phyloP scores from a whole-genome alignment of 1,140 invertebrate genomes.

The Anastrepha ludens region DNA sequence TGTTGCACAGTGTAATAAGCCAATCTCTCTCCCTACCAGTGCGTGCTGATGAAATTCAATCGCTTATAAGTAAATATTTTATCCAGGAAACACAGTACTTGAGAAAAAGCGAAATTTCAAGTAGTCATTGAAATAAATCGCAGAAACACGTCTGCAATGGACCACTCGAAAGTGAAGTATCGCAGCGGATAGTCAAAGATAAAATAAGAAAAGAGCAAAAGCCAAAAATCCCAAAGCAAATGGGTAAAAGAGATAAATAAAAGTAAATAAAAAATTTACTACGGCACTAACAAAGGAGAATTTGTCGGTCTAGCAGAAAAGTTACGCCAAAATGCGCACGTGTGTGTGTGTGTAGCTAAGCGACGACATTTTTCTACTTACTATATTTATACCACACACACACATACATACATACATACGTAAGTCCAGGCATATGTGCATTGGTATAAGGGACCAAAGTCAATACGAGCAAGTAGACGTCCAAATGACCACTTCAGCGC shows the following conservation, averaged over 20 bases:
- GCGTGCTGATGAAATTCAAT: too few relatives aligned
- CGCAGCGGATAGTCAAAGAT: not conserved
- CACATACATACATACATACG: not conserved
- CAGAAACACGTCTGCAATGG: constrained; percentile 28
- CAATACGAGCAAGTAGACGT: not conserved
- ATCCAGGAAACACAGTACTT: too few relatives aligned
- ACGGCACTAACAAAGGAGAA: not conserved
- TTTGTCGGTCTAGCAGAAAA: not conserved
- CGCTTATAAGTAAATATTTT: too few relatives aligned
- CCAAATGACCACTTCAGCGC: constrained; percentile 34
- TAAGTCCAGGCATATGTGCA: not conserved
- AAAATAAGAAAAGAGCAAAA: not conserved
- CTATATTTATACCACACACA: not conserved
- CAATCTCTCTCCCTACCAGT: too few relatives aligned
- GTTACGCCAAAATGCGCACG: not conserved
- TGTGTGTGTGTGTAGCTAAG: not conserved
- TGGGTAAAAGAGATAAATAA: constrained; percentile 1
- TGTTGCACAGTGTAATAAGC: too few relatives aligned
- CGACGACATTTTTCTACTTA: too few relatives aligned
- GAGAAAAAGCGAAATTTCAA: constrained; percentile 29
- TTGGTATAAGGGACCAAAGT: too few relatives aligned
- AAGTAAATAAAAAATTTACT: not conserved
- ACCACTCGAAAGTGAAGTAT: constrained; percentile 28
- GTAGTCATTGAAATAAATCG: constrained; percentile 48
- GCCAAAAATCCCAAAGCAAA: not conserved